phyloP scores from a whole-genome alignment of 2,888 invertebrate species.

The Lochmaea capreae region DNA sequence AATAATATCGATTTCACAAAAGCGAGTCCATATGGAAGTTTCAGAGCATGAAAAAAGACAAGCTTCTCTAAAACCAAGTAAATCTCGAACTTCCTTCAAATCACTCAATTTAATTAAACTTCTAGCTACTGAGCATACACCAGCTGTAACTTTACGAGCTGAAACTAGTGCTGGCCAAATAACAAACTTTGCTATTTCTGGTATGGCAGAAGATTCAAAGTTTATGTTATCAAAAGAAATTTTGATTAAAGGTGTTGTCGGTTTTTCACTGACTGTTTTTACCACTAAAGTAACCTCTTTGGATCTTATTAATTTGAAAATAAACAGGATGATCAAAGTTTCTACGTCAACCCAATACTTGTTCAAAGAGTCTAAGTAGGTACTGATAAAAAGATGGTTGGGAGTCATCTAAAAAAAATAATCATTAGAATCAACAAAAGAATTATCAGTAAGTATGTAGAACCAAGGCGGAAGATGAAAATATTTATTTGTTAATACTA shows the following conservation, averaged over 20 bases:
- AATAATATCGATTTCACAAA: slow-evolving; percentile 88
- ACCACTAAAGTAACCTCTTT: slow-evolving; percentile 46
- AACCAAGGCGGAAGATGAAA: no score
- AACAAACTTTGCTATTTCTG: slow-evolving; percentile 61
- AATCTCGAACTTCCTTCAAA: slow-evolving; percentile 60
- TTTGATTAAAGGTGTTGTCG: slow-evolving; percentile 53
- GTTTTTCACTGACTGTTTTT: slow-evolving; percentile 29
- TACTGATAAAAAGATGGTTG: slow-evolving; percentile 45
- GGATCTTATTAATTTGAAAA: slow-evolving; percentile 48
- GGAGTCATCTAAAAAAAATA: slow-evolving; percentile 31
- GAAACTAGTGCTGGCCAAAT: slow-evolving; percentile 74
- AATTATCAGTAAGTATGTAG: no score
- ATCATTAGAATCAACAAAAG: slow-evolving; percentile 1
- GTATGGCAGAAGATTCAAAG: slow-evolving; percentile 63
- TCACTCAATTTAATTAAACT: slow-evolving; percentile 68
- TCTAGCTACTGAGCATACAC: slow-evolving; percentile 80
- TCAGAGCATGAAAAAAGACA: slow-evolving; percentile 87
- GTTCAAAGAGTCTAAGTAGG: slow-evolving; percentile 34
- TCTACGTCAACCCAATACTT: slow-evolving; percentile 48
- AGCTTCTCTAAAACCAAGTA: slow-evolving; percentile 83
- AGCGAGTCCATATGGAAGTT: slow-evolving; percentile 89
- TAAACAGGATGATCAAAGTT: slow-evolving; percentile 48
- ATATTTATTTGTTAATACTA: no score
- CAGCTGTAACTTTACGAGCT: slow-evolving; percentile 76
- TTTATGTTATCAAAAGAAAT: slow-evolving; percentile 61